Evolutionary conservation across 2,797 vertebrate species (phyloP).

Genomic region (Anguilla obscura): DNA sequence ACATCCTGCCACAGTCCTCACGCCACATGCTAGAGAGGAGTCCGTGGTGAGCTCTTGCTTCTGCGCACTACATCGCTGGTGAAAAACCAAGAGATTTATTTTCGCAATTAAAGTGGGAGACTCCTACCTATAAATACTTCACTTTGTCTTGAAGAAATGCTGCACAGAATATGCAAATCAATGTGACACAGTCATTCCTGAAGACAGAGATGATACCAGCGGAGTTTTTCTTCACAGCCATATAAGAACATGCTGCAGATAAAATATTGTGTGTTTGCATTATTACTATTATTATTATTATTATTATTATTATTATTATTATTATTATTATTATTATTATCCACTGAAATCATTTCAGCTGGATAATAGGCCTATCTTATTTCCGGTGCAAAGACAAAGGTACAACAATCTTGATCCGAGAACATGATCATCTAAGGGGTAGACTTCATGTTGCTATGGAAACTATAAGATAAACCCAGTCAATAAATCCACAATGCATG

Average conservation of each 20-base stretch:
- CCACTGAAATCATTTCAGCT: background rate
- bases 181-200: background rate
- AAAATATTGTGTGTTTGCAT: background rate
- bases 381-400: background rate
- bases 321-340: background rate
- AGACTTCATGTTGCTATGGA: slow-evolving; percentile 68
- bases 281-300: background rate
- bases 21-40: background rate
- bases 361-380: background rate
- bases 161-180: background rate
- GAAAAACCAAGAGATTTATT: background rate
- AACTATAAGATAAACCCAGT: slow-evolving; percentile 63
- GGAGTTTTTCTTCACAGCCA: background rate
- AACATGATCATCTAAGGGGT: slow-evolving; percentile 48
- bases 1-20: background rate
- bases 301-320: background rate
- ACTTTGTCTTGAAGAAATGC: background rate
- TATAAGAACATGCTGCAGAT: background rate
- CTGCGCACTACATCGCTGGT: background rate
- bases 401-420: slow-evolving; percentile 18
- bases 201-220: background rate
- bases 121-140: background rate
- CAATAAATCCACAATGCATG: slow-evolving; percentile 57
- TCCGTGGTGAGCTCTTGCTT: background rate
- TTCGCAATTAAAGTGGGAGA: background rate